Conservation (phyloP, 2,888 invertebrate genomes). For the Litoditis marina region DNA sequence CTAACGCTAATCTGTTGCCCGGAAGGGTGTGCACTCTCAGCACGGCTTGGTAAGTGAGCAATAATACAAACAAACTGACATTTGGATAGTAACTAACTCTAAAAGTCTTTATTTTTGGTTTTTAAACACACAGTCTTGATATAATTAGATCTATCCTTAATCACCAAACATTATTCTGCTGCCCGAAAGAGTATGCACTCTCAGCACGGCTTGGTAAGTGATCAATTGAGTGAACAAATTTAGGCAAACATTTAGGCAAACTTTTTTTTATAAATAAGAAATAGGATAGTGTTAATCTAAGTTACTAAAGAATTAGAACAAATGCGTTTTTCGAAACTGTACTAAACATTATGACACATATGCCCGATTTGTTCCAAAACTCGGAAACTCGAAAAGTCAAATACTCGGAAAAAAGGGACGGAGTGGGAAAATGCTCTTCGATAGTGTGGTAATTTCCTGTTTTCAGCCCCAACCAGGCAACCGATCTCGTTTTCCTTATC, state of each 20-base stretch:
- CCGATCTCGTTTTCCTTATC: slow-evolving; percentile 58
- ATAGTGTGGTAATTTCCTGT: neutral
- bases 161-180: slow-evolving; percentile 55
- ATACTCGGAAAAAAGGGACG: neutral
- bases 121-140: too few relatives aligned
- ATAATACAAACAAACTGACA: neutral
- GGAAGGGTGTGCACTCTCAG: slow-evolving; percentile 60
- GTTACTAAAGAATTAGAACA: too few relatives aligned
- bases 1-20: slow-evolving; percentile 54
- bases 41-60: slow-evolving; percentile 43
- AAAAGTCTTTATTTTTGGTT: too few relatives aligned
- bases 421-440: neutral
- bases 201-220: slow-evolving; percentile 51
- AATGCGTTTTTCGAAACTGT: too few relatives aligned
- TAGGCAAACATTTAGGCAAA: too few relatives aligned
- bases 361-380: too few relatives aligned
- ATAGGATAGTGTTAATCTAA: too few relatives aligned
- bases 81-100: too few relatives aligned
- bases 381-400: too few relatives aligned
- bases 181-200: slow-evolving; percentile 59
- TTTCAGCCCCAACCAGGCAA: slow-evolving; percentile 50
- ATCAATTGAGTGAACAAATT: neutral
- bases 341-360: too few relatives aligned
- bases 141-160: too few relatives aligned
- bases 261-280: too few relatives aligned